Base-by-base conservation (phyloP, 2,888 invertebrate species). In the Mesodorylaimus sp. region DNA sequence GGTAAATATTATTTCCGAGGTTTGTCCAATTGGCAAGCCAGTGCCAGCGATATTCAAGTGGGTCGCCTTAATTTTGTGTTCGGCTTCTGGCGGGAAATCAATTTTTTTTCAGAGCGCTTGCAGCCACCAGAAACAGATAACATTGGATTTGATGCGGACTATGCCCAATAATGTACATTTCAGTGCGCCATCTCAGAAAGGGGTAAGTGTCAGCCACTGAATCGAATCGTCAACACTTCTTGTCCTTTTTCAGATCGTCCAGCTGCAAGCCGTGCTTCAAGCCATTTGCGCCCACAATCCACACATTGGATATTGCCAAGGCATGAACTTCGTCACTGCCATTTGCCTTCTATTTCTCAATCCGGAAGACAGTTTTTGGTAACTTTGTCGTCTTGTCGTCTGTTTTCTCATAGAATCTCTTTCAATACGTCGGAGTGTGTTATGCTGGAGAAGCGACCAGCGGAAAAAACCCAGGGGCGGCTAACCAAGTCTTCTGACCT, bases 301-400 rank as follows among this genome's bases (percentile, higher is more conserved):
- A 13, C 58, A 58, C 13, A 61, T 72, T 29, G 73, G 74, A 16
- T 74, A 74, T 58, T 74, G 74, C 55, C 74, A 74, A 62, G 74
- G 73, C 29, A 73, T 74, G 71, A 74, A 74, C 61, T 74, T 74
- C 60, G 64, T 74, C 24, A 72, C 69, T 1, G 73, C 70, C 25
- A 70, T 73, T 59, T 64, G 67, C 2, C 64, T 74, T 1, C 62
- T 74, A 23, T 72, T 74, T 53, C 64, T 74, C 56, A 69, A 71
- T 48, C 67, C 73, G 1, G 72, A 73, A 56, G 73, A 74, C 56
- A 68, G 73, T 2, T 74, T 74, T 60, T 74, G 74, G 74, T 70
- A 56, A 56, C 58, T 54, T 24, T 16, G 16, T 21, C 7, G 13
- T 47, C 16, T 45, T n/a, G n/a, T n/a, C n/a, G n/a, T n/a, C n/a